A percentile compares a stretch with the other conserved stretches of the same genome.
These are phyloP conservation scores for Palythoa caribaeorum DNA, from an alignment of 92 coral and sea anemone species.

Conservation along the genomic window DNA sequence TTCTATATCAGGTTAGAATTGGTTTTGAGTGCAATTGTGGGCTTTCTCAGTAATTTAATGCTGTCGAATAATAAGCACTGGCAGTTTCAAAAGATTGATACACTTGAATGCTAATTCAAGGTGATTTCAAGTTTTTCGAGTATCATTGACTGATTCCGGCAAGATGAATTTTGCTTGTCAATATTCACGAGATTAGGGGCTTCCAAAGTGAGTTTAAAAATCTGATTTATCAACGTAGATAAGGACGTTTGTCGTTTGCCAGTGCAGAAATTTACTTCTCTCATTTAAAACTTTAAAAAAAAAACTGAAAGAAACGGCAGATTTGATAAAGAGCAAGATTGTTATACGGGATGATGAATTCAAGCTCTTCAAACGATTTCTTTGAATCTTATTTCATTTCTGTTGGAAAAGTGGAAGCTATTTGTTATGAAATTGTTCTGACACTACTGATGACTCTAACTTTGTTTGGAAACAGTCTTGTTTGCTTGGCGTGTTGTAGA, in stretches of 20 bases:
- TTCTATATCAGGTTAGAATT: neutral
- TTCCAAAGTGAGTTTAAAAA: neutral
- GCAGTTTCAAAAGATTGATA: neutral
- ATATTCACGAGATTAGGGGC: neutral
- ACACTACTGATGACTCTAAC: slow-evolving; percentile 61
- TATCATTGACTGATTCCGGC: neutral
- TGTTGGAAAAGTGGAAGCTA: slow-evolving; percentile 56
- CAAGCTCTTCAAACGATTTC: neutral
- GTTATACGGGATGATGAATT: neutral
- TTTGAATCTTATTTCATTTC: neutral
- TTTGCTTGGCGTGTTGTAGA: slow-evolving; percentile 86
- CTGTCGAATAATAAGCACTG: neutral
- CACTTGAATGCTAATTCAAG: neutral
- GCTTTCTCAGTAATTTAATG: neutral
- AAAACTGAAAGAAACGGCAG: neutral
- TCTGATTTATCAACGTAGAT: neutral
- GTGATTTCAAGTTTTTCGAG: neutral
- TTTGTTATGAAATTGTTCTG: slow-evolving; percentile 63
- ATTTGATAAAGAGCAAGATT: neutral
- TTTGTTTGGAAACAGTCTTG: slow-evolving; percentile 84
- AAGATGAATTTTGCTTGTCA: neutral
- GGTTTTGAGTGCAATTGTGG: neutral
- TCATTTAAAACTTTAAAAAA: neutral
- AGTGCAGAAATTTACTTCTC: neutral
- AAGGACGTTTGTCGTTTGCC: neutral